phyloP scores from a whole-genome alignment of 2,888 invertebrate species.

The Bhutanitis thaidina region DNA sequence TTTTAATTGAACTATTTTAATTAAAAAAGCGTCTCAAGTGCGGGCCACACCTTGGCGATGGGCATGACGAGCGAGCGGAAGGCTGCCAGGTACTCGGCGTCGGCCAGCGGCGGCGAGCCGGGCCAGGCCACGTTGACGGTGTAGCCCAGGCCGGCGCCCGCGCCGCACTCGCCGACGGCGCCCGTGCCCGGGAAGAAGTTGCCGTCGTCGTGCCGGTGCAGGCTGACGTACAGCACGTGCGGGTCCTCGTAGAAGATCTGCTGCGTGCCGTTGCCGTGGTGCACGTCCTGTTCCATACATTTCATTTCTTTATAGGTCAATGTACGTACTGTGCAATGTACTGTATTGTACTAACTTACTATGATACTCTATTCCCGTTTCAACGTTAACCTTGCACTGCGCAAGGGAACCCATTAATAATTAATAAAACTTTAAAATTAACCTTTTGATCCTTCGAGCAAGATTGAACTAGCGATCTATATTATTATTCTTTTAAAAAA shows the following conservation, averaged over 20 bases:
- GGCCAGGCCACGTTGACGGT: constrained; percentile 99
- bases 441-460: too few species aligned
- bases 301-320: too few species aligned
- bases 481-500: too few species aligned
- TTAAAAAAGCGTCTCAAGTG: too few species aligned
- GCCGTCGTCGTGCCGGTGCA: constrained; percentile 99
- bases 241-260: constrained; percentile 98
- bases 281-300: constrained; percentile 94
- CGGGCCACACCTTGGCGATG: constrained; percentile 89
- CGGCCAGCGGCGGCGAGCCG: constrained; percentile 93
- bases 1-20: too few species aligned
- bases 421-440: too few species aligned
- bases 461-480: too few species aligned
- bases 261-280: constrained; percentile 99
- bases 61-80: constrained; percentile 97
- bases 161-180: constrained; percentile 94
- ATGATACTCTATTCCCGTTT: too few species aligned
- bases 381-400: too few species aligned
- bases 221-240: constrained; percentile 95
- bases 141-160: constrained; percentile 93
- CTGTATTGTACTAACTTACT: too few species aligned
- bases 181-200: constrained; percentile 99
- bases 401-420: too few species aligned
- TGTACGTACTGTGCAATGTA: too few species aligned
- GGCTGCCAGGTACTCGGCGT: constrained; percentile 98